phyloP scores from a whole-genome alignment of 35 echinoderm and acorn worm genomes.

The Ptychodera flava region DNA sequence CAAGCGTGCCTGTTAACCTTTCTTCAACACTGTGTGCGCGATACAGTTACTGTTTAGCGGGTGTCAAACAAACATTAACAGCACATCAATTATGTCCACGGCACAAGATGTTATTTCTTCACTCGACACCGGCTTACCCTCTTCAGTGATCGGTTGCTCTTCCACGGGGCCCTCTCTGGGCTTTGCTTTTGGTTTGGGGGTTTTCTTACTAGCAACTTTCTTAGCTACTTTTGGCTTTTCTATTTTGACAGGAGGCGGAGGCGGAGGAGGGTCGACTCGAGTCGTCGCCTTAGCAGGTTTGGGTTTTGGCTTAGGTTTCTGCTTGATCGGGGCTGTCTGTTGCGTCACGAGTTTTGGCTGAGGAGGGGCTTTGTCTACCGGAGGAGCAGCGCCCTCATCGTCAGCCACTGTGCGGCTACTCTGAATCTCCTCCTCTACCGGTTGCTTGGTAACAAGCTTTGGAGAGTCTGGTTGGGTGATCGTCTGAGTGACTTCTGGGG shows the following conservation, averaged over 20 bases:
- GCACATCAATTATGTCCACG: too few species aligned
- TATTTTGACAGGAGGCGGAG: background rate
- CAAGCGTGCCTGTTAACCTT: too few species aligned
- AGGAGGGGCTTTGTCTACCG: too few species aligned
- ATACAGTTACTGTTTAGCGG: too few species aligned
- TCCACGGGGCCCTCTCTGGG: background rate
- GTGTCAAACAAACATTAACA: too few species aligned
- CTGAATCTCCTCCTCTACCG: too few species aligned
- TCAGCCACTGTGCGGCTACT: too few species aligned
- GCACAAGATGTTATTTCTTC: background rate
- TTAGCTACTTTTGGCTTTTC: background rate
- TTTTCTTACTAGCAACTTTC: background rate
- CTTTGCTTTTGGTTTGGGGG: background rate
- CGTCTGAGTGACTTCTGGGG: background rate
- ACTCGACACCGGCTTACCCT: background rate
- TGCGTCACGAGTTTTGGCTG: too few species aligned
- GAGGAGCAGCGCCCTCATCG: too few species aligned
- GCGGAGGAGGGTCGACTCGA: background rate
- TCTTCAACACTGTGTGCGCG: too few species aligned
- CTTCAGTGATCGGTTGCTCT: background rate
- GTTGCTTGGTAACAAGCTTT: background rate
- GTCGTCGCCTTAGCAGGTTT: background rate
- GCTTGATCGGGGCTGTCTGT: background rate
- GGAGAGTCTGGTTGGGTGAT: background rate
- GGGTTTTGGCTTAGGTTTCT: background rate